Evolutionary conservation across 2,797 vertebrate species (phyloP), one percentile per base, ranked within the genome.

Genomic region (Sebastolobus altivelis): DNA sequence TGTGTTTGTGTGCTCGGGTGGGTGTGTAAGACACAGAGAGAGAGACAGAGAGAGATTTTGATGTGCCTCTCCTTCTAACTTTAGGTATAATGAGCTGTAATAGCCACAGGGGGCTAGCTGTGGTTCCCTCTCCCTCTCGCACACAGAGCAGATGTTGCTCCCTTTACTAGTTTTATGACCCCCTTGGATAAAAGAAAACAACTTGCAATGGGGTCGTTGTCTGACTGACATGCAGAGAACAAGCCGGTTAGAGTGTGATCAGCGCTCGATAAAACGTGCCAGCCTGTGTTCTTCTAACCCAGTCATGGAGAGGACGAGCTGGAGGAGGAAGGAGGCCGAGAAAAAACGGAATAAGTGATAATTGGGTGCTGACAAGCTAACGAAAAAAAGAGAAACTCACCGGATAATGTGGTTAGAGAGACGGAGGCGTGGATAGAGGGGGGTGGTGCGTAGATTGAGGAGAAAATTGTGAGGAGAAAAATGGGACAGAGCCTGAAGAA

Each of bases 321-420:
- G 72, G 69, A 73, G 55, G 68, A 84, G 49, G 77, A 85, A 77
- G 61, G 72, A 69, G 65, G 66, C 71, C 6, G 79, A 75, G 75
- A 84, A 83, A 25, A 84, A 84, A 81, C 68, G 65, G 74, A 78
- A 72, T 35, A 87, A 84, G 87, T 87, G 91, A 93, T 92, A 93
- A 94, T 93, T 94, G 89, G 91, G 77, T 90, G 88, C 82, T 87
- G 90, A 92, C 87, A 83, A 88, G 81, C 81, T 76, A 80, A 75
- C 60, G 63, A 55, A 75, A 20, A 59, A 72, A 74, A 82, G 71
- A 61, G 52, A 81, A 81, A 72, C 63, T 38, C 63, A 14, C 76
- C 35, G 83, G 72, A 81, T 80, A 72, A 69, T 54, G 59, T 63
- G 68, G 59, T 20, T 54, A 22, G 79, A 29, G 62, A 35, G 75